Base-by-base conservation (phyloP, 1,140 invertebrate species). In the Aphis gossypii region DNA sequence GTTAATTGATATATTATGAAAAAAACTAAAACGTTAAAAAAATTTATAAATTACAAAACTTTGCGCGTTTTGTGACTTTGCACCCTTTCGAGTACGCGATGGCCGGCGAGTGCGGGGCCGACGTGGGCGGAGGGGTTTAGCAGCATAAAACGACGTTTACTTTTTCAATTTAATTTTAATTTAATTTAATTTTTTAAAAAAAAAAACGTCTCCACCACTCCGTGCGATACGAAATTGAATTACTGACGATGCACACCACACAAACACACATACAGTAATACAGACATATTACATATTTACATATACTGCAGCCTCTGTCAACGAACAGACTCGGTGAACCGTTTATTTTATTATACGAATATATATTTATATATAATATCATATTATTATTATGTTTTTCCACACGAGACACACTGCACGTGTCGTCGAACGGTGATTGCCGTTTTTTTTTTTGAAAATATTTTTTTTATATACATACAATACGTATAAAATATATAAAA, bases 1-100 rank as follows among this genome's bases (percentile, higher is more conserved):
- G 86, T 88, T 88, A 88, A 88, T 88, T 88, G 86, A 88, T 88
- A 88, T 83, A 76, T 76, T 76, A 76, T 25, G 86, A 51, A 51
- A 46, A n/a, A 87, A 87, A 87, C 3, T 41, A 86, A 76, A 76
- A 76, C 60, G 60, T 76, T n/a, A 86, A 44, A 86, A 84, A 87
- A 30, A 46, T n/a, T 46, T 46, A 46, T 46, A 30, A 30, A 87
- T 46, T 46, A 87, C 41, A 87, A 87, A 84, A 87, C 76, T 83
- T 21, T 18, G n/a, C 20, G n/a, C 25, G 25, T 30, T 11, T 76
- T n/a, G 30, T 0, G 25, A 41, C 41, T 84, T 41, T 87, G 25
- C 41, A 46, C 25, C 44, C 41, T 44, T 87, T 30, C 11, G 23
- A 44, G 25, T 84, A 30, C 9, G 44, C 23, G 41, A n/a, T 30